phyloP scores from a whole-genome alignment of 1,140 invertebrate species.

The Pygmarrhopalites habei region DNA sequence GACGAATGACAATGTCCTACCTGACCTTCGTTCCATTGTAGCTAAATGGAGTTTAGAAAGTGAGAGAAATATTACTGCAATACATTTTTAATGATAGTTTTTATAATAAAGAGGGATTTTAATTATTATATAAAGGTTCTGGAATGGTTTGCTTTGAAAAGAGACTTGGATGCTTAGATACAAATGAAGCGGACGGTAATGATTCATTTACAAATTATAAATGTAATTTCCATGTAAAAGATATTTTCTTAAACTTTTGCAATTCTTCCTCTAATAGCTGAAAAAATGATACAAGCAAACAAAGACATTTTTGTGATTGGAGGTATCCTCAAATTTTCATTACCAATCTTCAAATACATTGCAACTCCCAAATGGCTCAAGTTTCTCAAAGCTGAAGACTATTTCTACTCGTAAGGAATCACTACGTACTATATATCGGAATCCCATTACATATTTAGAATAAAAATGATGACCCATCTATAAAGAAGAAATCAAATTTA shows the following conservation, averaged over 20 bases:
- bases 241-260: no score
- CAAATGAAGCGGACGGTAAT: constrained; percentile 39
- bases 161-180: constrained; percentile 46
- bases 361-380: constrained; percentile 43
- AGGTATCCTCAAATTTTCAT: constrained; percentile 45
- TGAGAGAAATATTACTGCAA: constrained; percentile 35
- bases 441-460: no score
- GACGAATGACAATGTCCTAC: constrained; percentile 25
- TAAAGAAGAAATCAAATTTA: no score
- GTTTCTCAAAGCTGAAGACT: constrained; percentile 45
- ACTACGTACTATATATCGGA: not conserved
- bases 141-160: constrained; percentile 49
- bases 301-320: constrained; percentile 46
- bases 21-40: constrained; percentile 39
- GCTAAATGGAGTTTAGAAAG: constrained; percentile 46
- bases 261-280: no score
- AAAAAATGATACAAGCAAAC: constrained; percentile 46
- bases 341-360: constrained; percentile 47
- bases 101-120: not conserved
- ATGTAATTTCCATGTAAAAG: no score
- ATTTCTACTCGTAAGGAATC: constrained; percentile 43
- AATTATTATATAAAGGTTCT: constrained; percentile 42
- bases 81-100: not conserved
- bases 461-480: no score
- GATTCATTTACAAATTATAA: no score